These are phyloP conservation scores for Brachyrhaphis roseni DNA, from an alignment of 2,797 vertebrate genomes.

Conservation along the genomic window DNA sequence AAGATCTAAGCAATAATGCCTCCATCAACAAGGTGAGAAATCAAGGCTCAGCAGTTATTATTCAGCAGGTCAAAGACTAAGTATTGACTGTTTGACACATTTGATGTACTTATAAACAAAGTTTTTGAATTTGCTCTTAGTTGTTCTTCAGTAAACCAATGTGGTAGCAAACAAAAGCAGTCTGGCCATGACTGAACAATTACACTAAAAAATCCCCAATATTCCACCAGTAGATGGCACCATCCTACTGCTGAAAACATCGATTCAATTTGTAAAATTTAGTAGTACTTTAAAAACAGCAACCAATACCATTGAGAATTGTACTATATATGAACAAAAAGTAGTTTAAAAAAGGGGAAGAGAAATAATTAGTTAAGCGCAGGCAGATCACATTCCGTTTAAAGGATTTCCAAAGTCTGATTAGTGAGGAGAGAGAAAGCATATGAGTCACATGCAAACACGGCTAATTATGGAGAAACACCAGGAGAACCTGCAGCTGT, in stretches of 20 bases:
- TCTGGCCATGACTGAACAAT: neutral
- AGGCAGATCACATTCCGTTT: constrained; percentile 16
- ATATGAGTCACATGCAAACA: constrained; percentile 80
- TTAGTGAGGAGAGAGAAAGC: constrained; percentile 48
- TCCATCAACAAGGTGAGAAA: neutral
- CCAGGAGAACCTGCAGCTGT: constrained; percentile 35
- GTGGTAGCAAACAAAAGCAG: neutral
- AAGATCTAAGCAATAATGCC: neutral
- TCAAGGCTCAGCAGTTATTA: neutral
- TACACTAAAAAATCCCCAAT: neutral
- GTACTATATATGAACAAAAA: neutral
- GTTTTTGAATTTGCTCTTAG: neutral
- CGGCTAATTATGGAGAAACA: constrained; percentile 38
- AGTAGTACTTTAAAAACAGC: neutral
- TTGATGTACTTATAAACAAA: neutral
- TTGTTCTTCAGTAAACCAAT: neutral
- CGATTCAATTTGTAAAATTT: no score
- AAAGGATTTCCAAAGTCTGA: constrained; percentile 31
- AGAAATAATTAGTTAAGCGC: constrained; percentile 21
- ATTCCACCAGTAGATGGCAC: constrained; percentile 63
- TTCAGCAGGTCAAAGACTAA: neutral
- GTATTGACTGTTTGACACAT: neutral
- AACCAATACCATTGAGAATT: constrained; percentile 5
- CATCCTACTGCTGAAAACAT: constrained; percentile 22
- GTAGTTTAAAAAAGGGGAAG: constrained; percentile 11